Percentiles rank a stretch among this genome's conserved stretches.
Evolutionary conservation across 2,888 invertebrate species (phyloP).

Genomic region (Aleiodes testaceus): DNA sequence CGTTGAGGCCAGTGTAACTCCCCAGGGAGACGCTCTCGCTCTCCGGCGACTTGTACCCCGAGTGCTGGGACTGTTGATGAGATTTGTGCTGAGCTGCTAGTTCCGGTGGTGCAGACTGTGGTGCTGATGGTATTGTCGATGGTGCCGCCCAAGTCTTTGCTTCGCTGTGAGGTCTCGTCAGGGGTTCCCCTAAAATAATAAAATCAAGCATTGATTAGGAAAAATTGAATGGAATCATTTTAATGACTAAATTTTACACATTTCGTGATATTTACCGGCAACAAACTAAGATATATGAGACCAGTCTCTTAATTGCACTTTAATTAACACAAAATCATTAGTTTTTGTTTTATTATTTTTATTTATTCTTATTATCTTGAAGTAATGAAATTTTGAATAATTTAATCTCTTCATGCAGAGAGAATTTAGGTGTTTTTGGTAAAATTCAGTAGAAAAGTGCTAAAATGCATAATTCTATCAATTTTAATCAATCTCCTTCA

Average conservation of each 20-base stretch:
- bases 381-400: no score
- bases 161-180: conserved; percentile 91
- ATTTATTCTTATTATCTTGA: neutral
- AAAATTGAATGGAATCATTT: conserved; percentile 25
- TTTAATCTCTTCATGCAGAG: no score
- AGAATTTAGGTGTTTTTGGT: no score
- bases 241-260: neutral
- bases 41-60: conserved; percentile 71
- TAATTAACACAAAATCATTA: conserved; percentile 25
- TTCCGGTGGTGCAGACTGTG: conserved; percentile 81
- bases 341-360: neutral
- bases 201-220: neutral
- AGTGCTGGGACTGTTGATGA: conserved; percentile 65
- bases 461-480: no score
- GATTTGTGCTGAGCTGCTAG: conserved; percentile 76
- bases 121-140: conserved; percentile 78
- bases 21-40: conserved; percentile 71
- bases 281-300: conserved; percentile 28
- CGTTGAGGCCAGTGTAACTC: conserved; percentile 68
- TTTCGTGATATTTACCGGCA: conserved; percentile 25
- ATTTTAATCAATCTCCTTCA: no score
- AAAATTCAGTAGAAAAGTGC: no score
- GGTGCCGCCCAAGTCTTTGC: conserved; percentile 85
- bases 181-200: conserved; percentile 78
- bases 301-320: conserved; percentile 30